Base-by-base conservation (phyloP, 2,797 vertebrate species). In the Sebastiscus albofasciatus region DNA sequence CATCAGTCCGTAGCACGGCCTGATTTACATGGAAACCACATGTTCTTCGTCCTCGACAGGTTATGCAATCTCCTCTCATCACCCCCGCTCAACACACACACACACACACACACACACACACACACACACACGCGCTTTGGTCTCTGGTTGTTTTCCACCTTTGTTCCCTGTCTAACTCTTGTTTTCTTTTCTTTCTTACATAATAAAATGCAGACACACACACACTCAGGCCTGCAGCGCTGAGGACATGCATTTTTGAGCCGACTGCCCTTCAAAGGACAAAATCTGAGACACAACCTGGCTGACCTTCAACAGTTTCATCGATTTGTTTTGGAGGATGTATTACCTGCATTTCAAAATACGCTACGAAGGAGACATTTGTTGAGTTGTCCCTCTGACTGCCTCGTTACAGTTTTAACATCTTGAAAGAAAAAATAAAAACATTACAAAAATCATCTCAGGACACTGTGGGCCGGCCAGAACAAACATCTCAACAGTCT, bases 11-110 rank as follows among this genome's bases (percentile, higher is more conserved):
- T 71, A 81, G 69, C 75, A 29, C 2, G 4, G 27, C n/a, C 60
- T 62, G 31, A 75, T 89, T 78, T 86, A 87, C 87, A 89, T 87
- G 81, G 81, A 90, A 85, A 86, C 78, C 89, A 90, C 78, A 90
- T 93, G 92, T 89, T 85, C 79, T 84, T 46, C 20, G 8, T 87
- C 77, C 65, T 79, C n/a, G 4, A 65, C 55, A 56, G 56, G 74
- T 92, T 90, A 93, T n/a, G 82, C 80, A 92, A 93, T 65, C 27
- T 11, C 22, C 61, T 68, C 24, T 31, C 70, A 56, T 60, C 73
- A 36, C 18, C 33, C 39, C 18, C 27, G 9, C 34, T 8, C 11
- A 1, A 54, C 49, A 36, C 68, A 34, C 18, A 49, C 54, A 42
- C 56, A 42, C 66, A 58, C 54, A 49, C 42, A 65, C 62, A 33